phyloP scores from a whole-genome alignment of 2,888 invertebrate species.

The Plagodis dolabraria region DNA sequence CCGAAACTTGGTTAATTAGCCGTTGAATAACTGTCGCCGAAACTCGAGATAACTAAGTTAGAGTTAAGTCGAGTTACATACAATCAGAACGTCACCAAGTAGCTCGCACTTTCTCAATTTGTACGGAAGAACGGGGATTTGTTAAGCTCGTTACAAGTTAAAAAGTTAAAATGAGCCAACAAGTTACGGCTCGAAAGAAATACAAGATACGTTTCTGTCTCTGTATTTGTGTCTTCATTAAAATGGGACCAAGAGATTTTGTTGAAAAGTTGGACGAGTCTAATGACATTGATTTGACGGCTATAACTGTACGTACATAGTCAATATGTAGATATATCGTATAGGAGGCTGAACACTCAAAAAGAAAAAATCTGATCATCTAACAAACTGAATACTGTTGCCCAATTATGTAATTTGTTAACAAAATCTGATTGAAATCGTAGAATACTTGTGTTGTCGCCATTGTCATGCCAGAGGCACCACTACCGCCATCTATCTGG shows the following conservation, averaged over 20 bases:
- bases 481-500: too few species aligned
- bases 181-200: not conserved
- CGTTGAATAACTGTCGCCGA: slow-evolving; percentile 25
- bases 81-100: slow-evolving; percentile 18
- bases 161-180: slow-evolving; percentile 10
- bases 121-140: slow-evolving; percentile 21
- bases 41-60: slow-evolving; percentile 13
- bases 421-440: too few species aligned
- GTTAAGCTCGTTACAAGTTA: slow-evolving; percentile 21
- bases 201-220: not conserved
- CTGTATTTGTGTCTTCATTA: not conserved
- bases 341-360: too few species aligned
- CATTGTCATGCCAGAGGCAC: too few species aligned
- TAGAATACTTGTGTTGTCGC: too few species aligned
- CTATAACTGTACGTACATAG: too few species aligned
- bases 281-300: too few species aligned
- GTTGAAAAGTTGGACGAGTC: too few species aligned
- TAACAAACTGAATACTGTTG: too few species aligned
- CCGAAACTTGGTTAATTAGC: slow-evolving; percentile 13
- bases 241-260: not conserved
- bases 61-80: slow-evolving; percentile 13
- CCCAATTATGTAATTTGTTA: too few species aligned
- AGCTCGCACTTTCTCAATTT: slow-evolving; percentile 14
- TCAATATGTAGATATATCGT: too few species aligned
- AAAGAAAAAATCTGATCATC: too few species aligned